Evolutionary conservation across 2,888 invertebrate genomes (phyloP).

Genomic region (Deilephila porcellus): DNA sequence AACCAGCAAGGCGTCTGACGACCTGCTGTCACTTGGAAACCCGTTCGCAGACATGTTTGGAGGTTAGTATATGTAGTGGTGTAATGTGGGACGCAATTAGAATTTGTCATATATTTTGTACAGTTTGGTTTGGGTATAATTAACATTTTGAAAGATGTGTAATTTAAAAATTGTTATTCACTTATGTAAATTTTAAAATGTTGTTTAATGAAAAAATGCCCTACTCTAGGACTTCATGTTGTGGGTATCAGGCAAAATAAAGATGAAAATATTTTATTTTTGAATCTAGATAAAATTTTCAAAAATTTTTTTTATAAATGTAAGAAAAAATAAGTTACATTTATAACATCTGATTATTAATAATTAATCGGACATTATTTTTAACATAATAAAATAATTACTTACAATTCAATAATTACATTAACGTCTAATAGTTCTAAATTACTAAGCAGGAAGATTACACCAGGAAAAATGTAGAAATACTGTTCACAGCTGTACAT

Average conservation of each 20-base stretch:
- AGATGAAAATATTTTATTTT: too few species aligned
- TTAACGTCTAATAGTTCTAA: constrained; percentile 14
- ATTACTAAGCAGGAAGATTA: background rate
- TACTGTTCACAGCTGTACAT: constrained; percentile 17
- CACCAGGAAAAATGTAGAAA: background rate
- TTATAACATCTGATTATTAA: background rate
- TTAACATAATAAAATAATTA: background rate
- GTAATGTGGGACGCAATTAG: background rate
- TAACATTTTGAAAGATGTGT: too few species aligned
- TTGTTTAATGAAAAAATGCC: too few species aligned
- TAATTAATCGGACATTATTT: background rate
- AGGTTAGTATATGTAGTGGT: constrained; percentile 60
- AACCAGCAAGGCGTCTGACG: constrained; percentile 91
- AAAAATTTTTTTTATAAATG: too few species aligned
- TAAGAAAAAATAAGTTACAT: background rate
- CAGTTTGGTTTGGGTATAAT: background rate
- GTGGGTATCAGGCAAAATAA: too few species aligned
- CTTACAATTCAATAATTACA: constrained; percentile 1
- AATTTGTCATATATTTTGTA: constrained; percentile 14
- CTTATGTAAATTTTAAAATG: too few species aligned
- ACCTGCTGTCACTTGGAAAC: constrained; percentile 94
- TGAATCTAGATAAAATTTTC: too few species aligned
- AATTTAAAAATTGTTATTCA: too few species aligned
- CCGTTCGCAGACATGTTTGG: constrained; percentile 95
- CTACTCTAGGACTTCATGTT: too few species aligned